These are phyloP conservation scores for Loris lydekkerianus DNA, from an alignment of 2,797 vertebrate genomes.

Conservation along the genomic window DNA sequence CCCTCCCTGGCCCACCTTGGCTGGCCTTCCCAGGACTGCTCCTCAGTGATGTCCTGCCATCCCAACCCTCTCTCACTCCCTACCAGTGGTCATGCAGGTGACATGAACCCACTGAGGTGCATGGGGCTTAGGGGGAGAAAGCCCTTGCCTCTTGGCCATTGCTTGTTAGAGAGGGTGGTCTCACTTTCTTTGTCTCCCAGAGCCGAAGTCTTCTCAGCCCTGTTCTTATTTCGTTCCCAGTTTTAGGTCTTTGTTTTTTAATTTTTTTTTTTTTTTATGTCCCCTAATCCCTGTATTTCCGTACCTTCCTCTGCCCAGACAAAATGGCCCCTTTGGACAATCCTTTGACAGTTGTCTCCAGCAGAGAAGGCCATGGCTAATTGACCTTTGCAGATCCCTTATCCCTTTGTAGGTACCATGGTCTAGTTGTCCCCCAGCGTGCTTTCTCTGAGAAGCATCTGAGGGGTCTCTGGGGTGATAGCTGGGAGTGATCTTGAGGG, in stretches of 20 bases:
- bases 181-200: not conserved
- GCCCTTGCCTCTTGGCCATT: not conserved
- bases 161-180: not conserved
- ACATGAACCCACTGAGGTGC: not conserved
- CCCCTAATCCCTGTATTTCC: not conserved
- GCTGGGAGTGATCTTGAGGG: not conserved
- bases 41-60: not conserved
- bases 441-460: not conserved
- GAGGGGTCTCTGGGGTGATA: not conserved
- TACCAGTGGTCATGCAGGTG: not conserved
- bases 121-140: not conserved
- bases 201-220: not conserved
- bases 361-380: not conserved
- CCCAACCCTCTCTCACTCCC: not conserved
- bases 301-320: not conserved
- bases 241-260: not conserved
- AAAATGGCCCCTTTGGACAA: not conserved
- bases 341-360: not conserved
- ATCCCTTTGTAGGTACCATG: not conserved
- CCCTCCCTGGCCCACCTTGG: accelerated
- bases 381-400: not conserved
- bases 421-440: not conserved
- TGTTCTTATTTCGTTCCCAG: not conserved
- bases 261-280: slow-evolving; percentile 1
- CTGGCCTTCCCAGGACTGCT: not conserved